Evolutionary conservation across 1,140 invertebrate species (phyloP).

Genomic region (Bradysia coprophila): DNA sequence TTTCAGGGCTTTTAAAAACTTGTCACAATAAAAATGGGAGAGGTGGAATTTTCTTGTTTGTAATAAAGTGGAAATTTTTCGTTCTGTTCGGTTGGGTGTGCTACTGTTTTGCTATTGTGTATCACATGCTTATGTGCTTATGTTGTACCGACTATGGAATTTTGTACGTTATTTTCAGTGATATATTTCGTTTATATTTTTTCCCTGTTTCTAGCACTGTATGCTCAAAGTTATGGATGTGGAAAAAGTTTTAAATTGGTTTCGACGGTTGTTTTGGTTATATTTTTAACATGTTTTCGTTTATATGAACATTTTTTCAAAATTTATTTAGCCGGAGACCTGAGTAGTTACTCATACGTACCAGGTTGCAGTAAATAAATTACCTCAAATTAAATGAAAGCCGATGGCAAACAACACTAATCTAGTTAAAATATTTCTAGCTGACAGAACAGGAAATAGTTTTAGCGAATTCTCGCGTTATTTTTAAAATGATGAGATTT

Average conservation of each 20-base stretch:
- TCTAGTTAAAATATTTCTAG: too few relatives aligned
- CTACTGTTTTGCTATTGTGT: not conserved
- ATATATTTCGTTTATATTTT: not conserved
- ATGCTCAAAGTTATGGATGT: not conserved
- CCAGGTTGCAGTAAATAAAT: too few relatives aligned
- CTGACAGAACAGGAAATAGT: too few relatives aligned
- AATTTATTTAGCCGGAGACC: too few relatives aligned
- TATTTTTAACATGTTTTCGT: not conserved
- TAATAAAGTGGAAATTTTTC: not conserved
- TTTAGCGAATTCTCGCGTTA: too few relatives aligned
- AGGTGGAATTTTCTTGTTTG: not conserved
- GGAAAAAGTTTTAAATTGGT: not conserved
- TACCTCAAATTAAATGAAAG: too few relatives aligned
- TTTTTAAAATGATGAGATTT: too few relatives aligned
- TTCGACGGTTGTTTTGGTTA: not conserved
- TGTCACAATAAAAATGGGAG: conserved; percentile 2
- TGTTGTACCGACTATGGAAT: not conserved
- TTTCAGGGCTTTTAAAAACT: conserved; percentile 1
- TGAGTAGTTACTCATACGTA: too few relatives aligned
- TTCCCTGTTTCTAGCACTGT: too few relatives aligned
- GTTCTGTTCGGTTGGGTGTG: not conserved
- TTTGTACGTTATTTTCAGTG: not conserved
- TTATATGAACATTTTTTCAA: too few relatives aligned
- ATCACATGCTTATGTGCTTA: not conserved
- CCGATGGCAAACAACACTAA: too few relatives aligned